Percentiles rank a stretch among this genome's conserved stretches.
phyloP scores from a whole-genome alignment of 2,113 vertebrate species.

The Peromyscus maniculatus region DNA sequence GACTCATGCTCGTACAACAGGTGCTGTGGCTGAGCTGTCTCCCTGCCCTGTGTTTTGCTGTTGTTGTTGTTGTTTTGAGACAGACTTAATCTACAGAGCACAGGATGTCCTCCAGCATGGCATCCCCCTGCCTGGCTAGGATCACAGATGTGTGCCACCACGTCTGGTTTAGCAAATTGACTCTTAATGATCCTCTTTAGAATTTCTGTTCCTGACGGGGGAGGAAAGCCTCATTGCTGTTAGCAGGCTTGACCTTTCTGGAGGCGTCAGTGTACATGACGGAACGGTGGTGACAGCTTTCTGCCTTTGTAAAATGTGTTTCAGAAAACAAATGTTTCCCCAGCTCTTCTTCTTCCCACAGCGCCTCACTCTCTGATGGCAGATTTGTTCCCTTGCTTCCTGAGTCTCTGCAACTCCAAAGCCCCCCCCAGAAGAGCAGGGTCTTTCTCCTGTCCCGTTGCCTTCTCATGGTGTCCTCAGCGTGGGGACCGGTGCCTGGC shows the following conservation, averaged over 20 bases:
- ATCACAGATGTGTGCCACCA: neutral
- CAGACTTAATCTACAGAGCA: neutral
- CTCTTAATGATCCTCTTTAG: neutral
- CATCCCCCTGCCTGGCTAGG: neutral
- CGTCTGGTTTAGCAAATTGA: neutral
- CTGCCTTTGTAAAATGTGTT: neutral
- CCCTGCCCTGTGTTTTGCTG: neutral
- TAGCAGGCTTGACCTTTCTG: neutral
- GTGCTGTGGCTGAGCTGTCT: neutral
- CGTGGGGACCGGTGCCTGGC: neutral
- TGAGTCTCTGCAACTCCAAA: neutral
- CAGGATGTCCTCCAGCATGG: neutral
- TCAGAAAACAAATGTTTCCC: conserved; percentile 1
- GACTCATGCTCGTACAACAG: no score
- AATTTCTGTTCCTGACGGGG: neutral
- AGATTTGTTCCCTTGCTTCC: neutral
- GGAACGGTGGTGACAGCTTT: neutral
- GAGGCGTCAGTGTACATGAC: neutral
- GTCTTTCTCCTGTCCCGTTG: no score
- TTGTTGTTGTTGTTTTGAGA: neutral
- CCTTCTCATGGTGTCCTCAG: neutral
- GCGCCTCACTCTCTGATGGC: neutral
- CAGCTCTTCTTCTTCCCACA: neutral
- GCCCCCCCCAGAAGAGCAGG: neutral
- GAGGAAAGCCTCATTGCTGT: neutral